These are phyloP conservation scores for Calyptommatus sinebrachiatus DNA, from an alignment of 2,113 vertebrate genomes.

Conservation along the genomic window DNA sequence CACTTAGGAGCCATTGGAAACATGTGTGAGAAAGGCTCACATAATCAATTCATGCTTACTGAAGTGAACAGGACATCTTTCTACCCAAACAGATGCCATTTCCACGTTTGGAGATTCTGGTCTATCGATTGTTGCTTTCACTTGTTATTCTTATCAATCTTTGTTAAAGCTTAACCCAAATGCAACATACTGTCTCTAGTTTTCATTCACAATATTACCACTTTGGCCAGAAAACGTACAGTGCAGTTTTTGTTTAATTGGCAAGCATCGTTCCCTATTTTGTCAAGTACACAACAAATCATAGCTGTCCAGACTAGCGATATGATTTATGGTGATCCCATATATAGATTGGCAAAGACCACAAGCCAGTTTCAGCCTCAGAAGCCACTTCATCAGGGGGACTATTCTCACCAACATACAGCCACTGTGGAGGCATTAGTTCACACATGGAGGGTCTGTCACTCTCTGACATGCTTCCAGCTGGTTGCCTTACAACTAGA, in stretches of 20 bases:
- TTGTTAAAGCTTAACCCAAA: background rate
- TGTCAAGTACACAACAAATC: accelerated
- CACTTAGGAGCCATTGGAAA: background rate
- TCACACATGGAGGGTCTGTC: background rate
- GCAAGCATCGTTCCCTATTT: background rate
- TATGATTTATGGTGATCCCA: background rate
- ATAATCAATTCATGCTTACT: background rate
- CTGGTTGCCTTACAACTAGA: conserved; percentile 31
- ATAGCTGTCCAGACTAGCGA: accelerated
- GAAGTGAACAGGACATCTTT: background rate
- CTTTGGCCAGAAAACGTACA: conserved; percentile 1
- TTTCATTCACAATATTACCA: background rate
- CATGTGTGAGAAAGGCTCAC: background rate
- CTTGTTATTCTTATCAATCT: no score
- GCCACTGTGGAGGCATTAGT: background rate
- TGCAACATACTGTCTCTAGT: background rate
- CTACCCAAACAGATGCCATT: background rate
- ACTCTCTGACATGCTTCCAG: conserved; percentile 14
- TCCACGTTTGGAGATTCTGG: background rate
- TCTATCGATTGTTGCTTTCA: background rate
- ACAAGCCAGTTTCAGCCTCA: background rate
- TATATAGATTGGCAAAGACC: background rate
- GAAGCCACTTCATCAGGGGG: background rate
- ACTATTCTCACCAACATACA: conserved; percentile 8
- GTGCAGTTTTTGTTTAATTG: conserved; percentile 4